phyloP scores from a whole-genome alignment of 1,140 invertebrate species.

The Diploscapter pachys region DNA sequence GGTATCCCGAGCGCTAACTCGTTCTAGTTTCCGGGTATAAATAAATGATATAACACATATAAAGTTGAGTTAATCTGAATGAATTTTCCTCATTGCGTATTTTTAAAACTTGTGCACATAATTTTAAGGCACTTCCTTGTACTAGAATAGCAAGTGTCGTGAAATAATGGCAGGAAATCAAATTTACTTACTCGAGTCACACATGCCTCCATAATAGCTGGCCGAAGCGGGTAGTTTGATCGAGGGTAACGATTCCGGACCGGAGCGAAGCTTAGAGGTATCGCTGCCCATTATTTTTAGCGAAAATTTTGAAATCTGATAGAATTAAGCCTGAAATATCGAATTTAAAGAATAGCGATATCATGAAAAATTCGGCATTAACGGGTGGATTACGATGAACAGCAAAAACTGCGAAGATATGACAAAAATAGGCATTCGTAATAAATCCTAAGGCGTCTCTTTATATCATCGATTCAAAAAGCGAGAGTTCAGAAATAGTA shows the following conservation, averaged over 20 bases:
- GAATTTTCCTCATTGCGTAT: background rate
- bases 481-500: too few relatives aligned
- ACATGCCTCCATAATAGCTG: slow-evolving; percentile 13
- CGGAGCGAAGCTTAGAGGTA: slow-evolving; percentile 7
- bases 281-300: slow-evolving; percentile 10
- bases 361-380: too few relatives aligned
- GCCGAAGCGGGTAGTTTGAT: slow-evolving; percentile 10
- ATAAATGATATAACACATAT: background rate
- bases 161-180: background rate
- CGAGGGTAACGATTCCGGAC: slow-evolving; percentile 6
- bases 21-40: background rate
- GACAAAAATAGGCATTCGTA: too few relatives aligned
- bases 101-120: background rate
- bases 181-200: background rate
- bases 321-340: too few relatives aligned
- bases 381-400: too few relatives aligned
- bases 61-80: background rate
- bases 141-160: background rate
- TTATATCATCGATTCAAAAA: too few relatives aligned
- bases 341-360: too few relatives aligned
- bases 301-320: too few relatives aligned
- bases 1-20: background rate
- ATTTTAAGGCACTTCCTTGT: background rate
- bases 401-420: too few relatives aligned
- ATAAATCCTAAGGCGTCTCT: too few relatives aligned